Conservation (phyloP, 2,113 vertebrate species). For the Halcyon malimbica region DNA sequence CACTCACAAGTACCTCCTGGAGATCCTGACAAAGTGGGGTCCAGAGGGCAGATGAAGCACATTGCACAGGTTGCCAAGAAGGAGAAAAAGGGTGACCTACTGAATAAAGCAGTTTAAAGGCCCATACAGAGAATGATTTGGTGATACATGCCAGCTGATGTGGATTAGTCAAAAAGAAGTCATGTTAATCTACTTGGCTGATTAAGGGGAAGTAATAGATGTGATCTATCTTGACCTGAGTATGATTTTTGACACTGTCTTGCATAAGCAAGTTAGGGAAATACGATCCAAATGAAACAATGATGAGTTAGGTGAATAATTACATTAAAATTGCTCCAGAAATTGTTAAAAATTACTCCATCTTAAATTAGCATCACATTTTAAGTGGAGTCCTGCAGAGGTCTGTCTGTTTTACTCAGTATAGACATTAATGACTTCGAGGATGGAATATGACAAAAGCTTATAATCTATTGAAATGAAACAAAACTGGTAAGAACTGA, state of each 20-base stretch:
- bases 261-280: not conserved
- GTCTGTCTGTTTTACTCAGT: not conserved
- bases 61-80: not conserved
- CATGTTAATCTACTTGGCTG: not conserved
- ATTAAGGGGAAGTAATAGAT: not conserved
- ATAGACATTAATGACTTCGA: not conserved
- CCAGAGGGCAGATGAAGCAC: not conserved
- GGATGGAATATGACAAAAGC: not conserved
- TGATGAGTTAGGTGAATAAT: not conserved
- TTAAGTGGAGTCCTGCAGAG: not conserved
- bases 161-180: not conserved
- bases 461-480: not conserved
- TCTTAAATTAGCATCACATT: not conserved
- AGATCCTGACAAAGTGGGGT: not conserved
- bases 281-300: not conserved
- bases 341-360: not conserved
- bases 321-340: not conserved
- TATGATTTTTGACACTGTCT: not conserved
- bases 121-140: not conserved
- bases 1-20: not conserved
- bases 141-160: not conserved
- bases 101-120: not conserved
- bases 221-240: not conserved
- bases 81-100: not conserved
- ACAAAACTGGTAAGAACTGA: not conserved